Conservation (phyloP, 2,113 vertebrate species). For the Ahaetulla prasina region DNA sequence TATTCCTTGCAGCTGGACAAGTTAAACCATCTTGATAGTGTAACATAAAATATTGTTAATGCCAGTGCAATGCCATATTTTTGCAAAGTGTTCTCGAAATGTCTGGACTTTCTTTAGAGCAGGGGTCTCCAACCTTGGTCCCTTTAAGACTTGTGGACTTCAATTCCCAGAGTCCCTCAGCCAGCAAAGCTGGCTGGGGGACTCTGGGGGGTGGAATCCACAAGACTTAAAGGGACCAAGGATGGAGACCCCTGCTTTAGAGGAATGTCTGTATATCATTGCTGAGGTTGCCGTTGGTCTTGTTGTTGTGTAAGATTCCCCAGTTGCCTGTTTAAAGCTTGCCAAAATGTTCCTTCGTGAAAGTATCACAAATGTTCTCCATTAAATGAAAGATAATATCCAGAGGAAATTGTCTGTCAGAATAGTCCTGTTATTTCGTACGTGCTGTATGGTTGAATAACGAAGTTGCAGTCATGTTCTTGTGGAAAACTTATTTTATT, state of each 20-base stretch:
- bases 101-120: neutral
- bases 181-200: too few species aligned
- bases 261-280: neutral
- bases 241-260: too few species aligned
- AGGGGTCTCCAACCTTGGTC: too few species aligned
- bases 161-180: too few species aligned
- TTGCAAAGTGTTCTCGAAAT: neutral
- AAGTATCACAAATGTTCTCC: neutral
- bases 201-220: too few species aligned
- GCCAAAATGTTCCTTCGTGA: neutral
- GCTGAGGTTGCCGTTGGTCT: neutral
- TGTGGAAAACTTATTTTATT: neutral
- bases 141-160: too few species aligned
- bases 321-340: neutral
- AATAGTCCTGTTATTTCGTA: neutral
- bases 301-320: neutral
- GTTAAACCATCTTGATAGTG: fast-evolving
- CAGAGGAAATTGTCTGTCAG: slow-evolving; percentile 1
- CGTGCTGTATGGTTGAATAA: neutral
- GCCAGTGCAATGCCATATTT: neutral
- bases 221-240: too few species aligned
- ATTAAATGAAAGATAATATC: neutral
- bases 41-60: fast-evolving
- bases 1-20: neutral
- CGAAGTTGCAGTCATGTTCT: neutral